These are phyloP conservation scores for Brachycybe producta DNA, from an alignment of 2,888 invertebrate species.

Conservation along the genomic window DNA sequence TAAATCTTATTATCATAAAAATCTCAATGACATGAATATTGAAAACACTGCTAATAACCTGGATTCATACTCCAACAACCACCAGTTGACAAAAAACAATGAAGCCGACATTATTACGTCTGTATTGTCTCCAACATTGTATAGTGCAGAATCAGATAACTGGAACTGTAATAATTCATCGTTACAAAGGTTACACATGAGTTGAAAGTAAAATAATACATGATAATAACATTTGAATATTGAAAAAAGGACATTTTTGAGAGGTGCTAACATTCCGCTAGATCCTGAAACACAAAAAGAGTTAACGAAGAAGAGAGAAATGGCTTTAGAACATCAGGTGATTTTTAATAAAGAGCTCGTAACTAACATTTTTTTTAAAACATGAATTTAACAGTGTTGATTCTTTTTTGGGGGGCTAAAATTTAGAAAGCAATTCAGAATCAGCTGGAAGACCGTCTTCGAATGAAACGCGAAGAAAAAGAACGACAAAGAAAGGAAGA, in stretches of 20 bases:
- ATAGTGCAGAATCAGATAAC: no score
- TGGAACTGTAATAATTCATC: no score
- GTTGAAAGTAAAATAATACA: no score
- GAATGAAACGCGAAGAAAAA: constrained; percentile 57
- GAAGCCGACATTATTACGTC: no score
- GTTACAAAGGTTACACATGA: no score
- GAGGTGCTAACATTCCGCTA: constrained; percentile 74
- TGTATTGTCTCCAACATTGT: no score
- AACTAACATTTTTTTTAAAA: background rate
- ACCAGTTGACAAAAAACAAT: no score
- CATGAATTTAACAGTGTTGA: background rate
- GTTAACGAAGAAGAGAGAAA: constrained; percentile 63
- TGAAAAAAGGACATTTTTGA: constrained; percentile 51
- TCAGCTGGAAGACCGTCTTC: constrained; percentile 66
- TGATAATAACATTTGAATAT: no score
- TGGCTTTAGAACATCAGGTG: constrained; percentile 67
- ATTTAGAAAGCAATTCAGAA: constrained; percentile 16
- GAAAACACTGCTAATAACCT: no score
- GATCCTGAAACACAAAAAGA: constrained; percentile 68
- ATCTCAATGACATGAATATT: no score
- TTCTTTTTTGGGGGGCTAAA: background rate
- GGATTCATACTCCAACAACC: no score
- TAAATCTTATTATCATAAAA: no score
- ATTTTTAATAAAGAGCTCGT: constrained; percentile 7
- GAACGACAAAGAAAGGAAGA: constrained; percentile 63